These are phyloP conservation scores for Philantomba maxwellii DNA, from an alignment of 2,113 vertebrate species.

Conservation along the genomic window DNA sequence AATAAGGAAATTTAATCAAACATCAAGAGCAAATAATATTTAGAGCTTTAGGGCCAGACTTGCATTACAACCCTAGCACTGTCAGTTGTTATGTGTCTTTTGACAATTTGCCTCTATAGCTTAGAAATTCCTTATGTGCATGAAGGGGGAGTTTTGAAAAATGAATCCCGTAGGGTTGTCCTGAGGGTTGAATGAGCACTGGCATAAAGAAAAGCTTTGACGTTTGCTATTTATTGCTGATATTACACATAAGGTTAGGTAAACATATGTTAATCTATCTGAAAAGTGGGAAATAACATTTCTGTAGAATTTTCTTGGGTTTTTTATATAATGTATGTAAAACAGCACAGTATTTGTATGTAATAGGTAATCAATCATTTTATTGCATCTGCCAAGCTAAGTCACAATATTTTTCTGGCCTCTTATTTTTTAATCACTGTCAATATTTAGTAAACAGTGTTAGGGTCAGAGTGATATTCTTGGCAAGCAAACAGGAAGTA, in stretches of 20 bases:
- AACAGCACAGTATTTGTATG: neutral
- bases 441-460: neutral
- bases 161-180: neutral
- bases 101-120: neutral
- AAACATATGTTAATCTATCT: neutral
- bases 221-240: neutral
- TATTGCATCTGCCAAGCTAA: neutral
- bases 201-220: neutral
- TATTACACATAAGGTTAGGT: neutral
- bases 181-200: neutral
- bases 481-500: neutral
- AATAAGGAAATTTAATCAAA: conserved; percentile 16
- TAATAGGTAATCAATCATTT: neutral
- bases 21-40: neutral
- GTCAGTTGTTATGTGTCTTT: neutral
- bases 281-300: neutral
- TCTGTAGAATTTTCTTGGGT: neutral
- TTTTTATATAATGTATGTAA: neutral
- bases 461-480: neutral
- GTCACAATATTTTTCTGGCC: neutral
- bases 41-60: neutral
- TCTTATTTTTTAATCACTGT: neutral
- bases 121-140: neutral
- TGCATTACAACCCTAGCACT: neutral
- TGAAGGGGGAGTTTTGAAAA: neutral